Conservation (phyloP, 2,888 invertebrate genomes). For the Tipula vernalis region DNA sequence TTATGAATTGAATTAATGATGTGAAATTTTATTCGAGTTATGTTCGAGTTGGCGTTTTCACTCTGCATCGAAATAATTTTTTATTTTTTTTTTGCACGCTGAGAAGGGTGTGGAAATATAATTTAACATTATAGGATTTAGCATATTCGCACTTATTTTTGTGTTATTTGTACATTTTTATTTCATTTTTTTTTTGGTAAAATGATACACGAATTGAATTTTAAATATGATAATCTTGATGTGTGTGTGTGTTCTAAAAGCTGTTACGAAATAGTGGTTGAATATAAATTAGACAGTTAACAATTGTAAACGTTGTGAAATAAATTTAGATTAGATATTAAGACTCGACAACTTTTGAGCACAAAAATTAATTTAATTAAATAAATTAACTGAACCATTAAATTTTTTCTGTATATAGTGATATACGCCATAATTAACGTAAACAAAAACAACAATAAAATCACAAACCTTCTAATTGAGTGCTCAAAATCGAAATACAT, state of each 20-base stretch:
- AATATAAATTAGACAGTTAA: too few relatives aligned
- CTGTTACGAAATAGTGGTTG: too few relatives aligned
- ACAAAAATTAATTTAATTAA: background rate
- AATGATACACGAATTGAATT: background rate
- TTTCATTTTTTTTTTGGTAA: background rate
- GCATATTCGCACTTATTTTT: background rate
- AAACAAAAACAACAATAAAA: background rate
- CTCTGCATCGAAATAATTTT: background rate
- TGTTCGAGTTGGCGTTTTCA: background rate
- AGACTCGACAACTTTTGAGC: too few relatives aligned
- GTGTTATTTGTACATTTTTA: background rate
- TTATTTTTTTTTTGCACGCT: too few relatives aligned
- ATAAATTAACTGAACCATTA: background rate
- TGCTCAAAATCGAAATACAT: background rate
- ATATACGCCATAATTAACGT: background rate
- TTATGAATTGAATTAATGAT: background rate
- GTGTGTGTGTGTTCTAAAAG: too few relatives aligned
- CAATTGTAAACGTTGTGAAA: too few relatives aligned
- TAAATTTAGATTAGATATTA: background rate
- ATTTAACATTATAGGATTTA: background rate
- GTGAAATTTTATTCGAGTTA: background rate
- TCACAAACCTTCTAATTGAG: background rate
- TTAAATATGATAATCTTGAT: background rate
- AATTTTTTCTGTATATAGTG: background rate
- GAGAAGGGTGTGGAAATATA: background rate